Percentiles rank a stretch among this genome's conserved stretches.
These are phyloP conservation scores for Hofmannophila pseudospretella DNA, from an alignment of 2,888 invertebrate genomes.

Conservation along the genomic window DNA sequence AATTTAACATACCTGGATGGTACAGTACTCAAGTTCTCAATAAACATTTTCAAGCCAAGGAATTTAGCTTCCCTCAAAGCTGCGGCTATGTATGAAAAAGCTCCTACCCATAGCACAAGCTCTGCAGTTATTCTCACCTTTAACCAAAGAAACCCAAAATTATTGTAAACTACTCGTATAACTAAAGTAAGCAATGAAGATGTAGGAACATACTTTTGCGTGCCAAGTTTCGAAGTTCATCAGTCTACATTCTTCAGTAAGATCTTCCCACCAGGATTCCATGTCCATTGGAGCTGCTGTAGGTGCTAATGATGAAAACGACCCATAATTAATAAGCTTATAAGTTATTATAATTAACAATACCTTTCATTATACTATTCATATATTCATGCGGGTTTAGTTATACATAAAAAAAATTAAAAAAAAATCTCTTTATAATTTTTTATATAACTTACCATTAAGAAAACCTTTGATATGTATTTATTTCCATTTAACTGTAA, in stretches of 20 bases:
- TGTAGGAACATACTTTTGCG: constrained; percentile 73
- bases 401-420: too few species aligned
- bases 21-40: constrained; percentile 91
- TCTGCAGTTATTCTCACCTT: constrained; percentile 88
- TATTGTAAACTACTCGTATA: too few species aligned
- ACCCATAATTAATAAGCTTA: too few species aligned
- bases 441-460: too few species aligned
- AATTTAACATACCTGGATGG: constrained; percentile 60
- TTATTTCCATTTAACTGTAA: too few species aligned
- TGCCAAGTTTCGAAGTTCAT: constrained; percentile 80
- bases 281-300: constrained; percentile 62
- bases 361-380: too few species aligned
- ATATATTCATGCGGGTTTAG: too few species aligned
- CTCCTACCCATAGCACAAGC: constrained; percentile 87
- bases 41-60: constrained; percentile 94
- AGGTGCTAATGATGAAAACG: constrained; percentile 17
- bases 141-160: constrained; percentile 10
- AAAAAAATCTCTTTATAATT: too few species aligned
- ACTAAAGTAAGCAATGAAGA: too few species aligned
- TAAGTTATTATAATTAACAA: too few species aligned
- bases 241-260: constrained; percentile 83
- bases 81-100: constrained; percentile 89
- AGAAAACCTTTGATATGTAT: too few species aligned
- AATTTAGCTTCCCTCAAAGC: constrained; percentile 93
- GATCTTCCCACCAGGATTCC: constrained; percentile 84